A percentile compares a stretch with the other conserved stretches of the same genome.
Evolutionary conservation across 2,888 invertebrate species (phyloP).

Genomic region (Dasypolia templi): DNA sequence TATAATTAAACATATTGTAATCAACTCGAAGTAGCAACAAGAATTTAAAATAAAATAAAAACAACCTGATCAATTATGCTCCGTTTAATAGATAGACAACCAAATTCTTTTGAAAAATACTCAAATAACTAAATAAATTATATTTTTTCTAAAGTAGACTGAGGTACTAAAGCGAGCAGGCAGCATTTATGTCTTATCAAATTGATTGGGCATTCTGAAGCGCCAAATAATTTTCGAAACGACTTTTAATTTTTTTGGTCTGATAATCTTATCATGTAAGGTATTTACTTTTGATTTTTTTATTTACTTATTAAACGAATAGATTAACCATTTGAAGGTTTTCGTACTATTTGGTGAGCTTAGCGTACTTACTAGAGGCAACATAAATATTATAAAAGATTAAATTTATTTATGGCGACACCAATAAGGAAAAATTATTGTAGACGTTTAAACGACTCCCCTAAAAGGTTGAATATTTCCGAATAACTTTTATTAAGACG

Average conservation of each 20-base stretch:
- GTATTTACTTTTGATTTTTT: constrained; percentile 2
- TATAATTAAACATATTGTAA: background rate
- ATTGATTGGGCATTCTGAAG: constrained; percentile 12
- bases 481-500: constrained; percentile 9
- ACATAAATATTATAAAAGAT: constrained; percentile 6
- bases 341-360: background rate
- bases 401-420: constrained; percentile 1
- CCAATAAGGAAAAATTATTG: background rate
- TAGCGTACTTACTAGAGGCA: background rate
- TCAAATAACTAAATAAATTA: background rate
- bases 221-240: constrained; percentile 16
- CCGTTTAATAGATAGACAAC: background rate
- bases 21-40: constrained; percentile 1
- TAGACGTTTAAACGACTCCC: constrained; percentile 2
- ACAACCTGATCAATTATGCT: background rate
- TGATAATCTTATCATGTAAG: constrained; percentile 1
- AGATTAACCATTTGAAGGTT: constrained; percentile 13
- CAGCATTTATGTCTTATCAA: background rate
- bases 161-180: background rate
- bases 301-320: background rate
- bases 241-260: background rate
- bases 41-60: background rate
- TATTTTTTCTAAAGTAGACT: background rate
- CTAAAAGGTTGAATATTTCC: background rate
- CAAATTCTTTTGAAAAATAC: background rate